A percentile compares a stretch with the other conserved stretches of the same genome.
Conservation (phyloP, 2,797 vertebrate species). For the Parauchenoglanis punctatus region DNA sequence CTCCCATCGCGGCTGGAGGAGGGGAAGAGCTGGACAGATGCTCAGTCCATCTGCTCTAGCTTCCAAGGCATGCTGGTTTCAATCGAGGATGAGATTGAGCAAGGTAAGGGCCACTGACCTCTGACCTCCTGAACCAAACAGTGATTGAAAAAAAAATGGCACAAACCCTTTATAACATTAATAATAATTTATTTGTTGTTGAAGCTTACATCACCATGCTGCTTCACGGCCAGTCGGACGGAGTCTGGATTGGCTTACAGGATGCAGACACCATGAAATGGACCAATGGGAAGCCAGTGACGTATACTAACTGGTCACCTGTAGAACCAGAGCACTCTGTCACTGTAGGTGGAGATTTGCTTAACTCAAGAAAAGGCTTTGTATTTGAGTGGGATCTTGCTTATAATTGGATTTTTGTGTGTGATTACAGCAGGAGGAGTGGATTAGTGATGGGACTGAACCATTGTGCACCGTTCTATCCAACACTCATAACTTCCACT, state of each 20-base stretch:
- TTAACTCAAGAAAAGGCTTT: too few relatives aligned
- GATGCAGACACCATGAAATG: conserved; percentile 80
- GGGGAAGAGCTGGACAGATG: conserved; percentile 81
- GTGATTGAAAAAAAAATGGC: not conserved
- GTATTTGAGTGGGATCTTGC: not conserved
- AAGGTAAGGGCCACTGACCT: conserved; percentile 78
- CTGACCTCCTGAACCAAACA: not conserved
- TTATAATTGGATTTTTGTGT: conserved; percentile 14
- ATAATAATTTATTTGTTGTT: conserved; percentile 41
- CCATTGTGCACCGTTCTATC: conserved; percentile 83
- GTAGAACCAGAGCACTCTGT: conserved; percentile 63
- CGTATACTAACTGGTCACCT: conserved; percentile 85
- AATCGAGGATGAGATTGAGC: conserved; percentile 86
- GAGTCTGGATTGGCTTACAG: conserved; percentile 88
- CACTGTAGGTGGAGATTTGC: conserved; percentile 62
- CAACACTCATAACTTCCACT: conserved; percentile 87
- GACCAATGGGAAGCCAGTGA: conserved; percentile 76
- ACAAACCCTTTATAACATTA: not conserved
- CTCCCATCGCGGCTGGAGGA: conserved; percentile 77
- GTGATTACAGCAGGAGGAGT: conserved; percentile 61
- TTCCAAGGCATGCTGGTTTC: conserved; percentile 80
- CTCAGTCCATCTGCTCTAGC: conserved; percentile 81
- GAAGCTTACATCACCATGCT: conserved; percentile 92
- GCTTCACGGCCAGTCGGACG: conserved; percentile 81
- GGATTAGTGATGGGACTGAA: conserved; percentile 65